Conservation (phyloP, 2,888 invertebrate genomes). For the Campaea margaritaria region DNA sequence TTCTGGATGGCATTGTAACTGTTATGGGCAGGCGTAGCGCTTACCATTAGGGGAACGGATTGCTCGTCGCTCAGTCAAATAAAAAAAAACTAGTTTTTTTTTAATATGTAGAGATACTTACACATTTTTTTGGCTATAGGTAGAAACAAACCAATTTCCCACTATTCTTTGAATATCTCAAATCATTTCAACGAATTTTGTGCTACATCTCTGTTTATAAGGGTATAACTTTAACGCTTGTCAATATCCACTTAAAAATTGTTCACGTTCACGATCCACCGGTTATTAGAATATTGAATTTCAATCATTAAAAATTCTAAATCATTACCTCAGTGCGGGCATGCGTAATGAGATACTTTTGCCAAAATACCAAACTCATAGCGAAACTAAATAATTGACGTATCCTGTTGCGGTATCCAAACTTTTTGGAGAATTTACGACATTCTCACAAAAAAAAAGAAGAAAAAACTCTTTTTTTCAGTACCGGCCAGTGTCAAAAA, state of each 20-base stretch:
- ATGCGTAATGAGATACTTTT: constrained; percentile 10
- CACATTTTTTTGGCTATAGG: too few relatives aligned
- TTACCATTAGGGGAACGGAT: too few relatives aligned
- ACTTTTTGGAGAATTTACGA: background rate
- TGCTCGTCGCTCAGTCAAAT: too few relatives aligned
- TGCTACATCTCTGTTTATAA: too few relatives aligned
- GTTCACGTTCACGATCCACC: background rate
- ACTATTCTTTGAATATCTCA: too few relatives aligned
- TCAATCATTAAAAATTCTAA: constrained; percentile 25
- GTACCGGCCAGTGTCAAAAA: too few relatives aligned
- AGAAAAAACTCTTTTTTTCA: too few relatives aligned
- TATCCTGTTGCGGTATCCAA: constrained; percentile 4
- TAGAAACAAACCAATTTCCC: background rate
- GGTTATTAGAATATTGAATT: constrained; percentile 23
- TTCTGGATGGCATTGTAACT: too few relatives aligned
- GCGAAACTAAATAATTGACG: constrained; percentile 25
- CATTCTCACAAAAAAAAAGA: background rate
- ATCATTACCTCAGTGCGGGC: constrained; percentile 6
- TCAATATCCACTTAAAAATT: constrained; percentile 12
- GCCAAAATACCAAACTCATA: constrained; percentile 3
- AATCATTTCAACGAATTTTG: too few relatives aligned
- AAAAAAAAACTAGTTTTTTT: too few relatives aligned
- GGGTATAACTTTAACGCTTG: background rate
- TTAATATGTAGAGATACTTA: too few relatives aligned
- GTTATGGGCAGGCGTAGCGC: too few relatives aligned